These are phyloP conservation scores for Drosophila mojavensis DNA, from an alignment of 1,140 invertebrate genomes.

Conservation along the genomic window DNA sequence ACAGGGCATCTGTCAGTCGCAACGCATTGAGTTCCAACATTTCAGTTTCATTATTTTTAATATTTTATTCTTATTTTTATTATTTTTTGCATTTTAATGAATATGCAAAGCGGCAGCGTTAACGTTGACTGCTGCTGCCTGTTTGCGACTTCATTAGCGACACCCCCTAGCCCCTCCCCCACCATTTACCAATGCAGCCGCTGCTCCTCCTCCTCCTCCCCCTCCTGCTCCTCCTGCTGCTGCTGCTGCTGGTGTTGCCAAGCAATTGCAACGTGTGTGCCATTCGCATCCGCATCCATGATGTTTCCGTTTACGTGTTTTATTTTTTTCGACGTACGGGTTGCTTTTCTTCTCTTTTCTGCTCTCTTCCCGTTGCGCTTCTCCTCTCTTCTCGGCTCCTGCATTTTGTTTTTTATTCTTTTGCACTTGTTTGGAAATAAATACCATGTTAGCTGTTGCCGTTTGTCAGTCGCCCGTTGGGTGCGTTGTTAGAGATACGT, in stretches of 20 bases:
- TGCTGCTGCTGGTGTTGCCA: conserved; percentile 66
- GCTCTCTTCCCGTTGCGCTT: background rate
- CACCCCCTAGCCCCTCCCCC: conserved; percentile 29
- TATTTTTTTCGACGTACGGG: conserved; percentile 4
- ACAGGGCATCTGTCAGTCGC: no score
- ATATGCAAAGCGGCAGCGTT: conserved; percentile 49
- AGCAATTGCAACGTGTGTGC: conserved; percentile 62
- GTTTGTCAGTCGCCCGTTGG: conserved; percentile 46
- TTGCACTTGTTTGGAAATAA: conserved; percentile 72
- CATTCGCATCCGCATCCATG: conserved; percentile 29
- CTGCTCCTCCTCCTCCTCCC: conserved; percentile 6
- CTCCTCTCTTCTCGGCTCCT: background rate
- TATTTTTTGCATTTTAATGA: conserved; percentile 52
- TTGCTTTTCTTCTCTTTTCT: conserved; percentile 16
- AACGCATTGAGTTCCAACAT: background rate
- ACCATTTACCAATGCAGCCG: no score
- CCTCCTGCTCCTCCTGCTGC: conserved; percentile 25
- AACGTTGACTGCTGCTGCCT: conserved; percentile 49
- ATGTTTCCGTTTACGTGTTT: conserved; percentile 33
- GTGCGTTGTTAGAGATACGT: conserved; percentile 36
- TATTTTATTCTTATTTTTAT: background rate
- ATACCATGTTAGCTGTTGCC: conserved; percentile 65
- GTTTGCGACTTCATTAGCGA: conserved; percentile 81
- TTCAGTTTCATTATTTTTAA: background rate
- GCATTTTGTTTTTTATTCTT: conserved; percentile 20